These are phyloP conservation scores for Aphidius colemani DNA, from an alignment of 2,888 invertebrate species.

Conservation along the genomic window DNA sequence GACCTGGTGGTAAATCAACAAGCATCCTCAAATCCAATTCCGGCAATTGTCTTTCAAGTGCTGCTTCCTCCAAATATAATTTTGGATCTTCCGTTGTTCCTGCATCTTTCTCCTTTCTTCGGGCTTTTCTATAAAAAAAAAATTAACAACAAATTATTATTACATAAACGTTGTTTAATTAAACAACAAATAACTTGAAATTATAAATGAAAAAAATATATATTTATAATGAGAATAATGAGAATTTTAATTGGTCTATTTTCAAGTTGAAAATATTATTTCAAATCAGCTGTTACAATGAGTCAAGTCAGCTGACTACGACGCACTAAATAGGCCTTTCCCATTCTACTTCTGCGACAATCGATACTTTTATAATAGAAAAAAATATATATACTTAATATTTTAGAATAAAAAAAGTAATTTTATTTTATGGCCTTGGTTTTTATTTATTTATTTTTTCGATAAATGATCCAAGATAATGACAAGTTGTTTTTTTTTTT, in stretches of 20 bases:
- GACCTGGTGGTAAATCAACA: constrained; percentile 91
- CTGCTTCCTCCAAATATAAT: constrained; percentile 93
- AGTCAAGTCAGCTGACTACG: constrained; percentile 53
- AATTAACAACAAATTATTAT: background rate
- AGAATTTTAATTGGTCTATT: background rate
- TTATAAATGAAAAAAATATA: constrained; percentile 2
- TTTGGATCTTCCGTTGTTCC: constrained; percentile 83
- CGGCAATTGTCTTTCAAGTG: constrained; percentile 90
- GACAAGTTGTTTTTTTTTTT: constrained; percentile 3
- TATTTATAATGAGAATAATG: background rate
- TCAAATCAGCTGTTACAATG: constrained; percentile 50
- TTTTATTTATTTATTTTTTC: background rate
- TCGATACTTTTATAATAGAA: background rate
- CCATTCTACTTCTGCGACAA: too few species aligned
- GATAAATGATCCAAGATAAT: background rate
- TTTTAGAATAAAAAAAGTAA: background rate
- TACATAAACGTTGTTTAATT: background rate
- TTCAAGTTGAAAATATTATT: background rate
- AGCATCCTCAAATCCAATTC: constrained; percentile 93
- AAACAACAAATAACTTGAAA: background rate
- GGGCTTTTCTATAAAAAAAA: constrained; percentile 80
- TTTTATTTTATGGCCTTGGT: background rate
- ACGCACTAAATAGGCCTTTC: constrained; percentile 32
- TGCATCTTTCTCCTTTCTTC: constrained; percentile 91
- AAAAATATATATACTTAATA: background rate